These are phyloP conservation scores for Ypsolopha scabrella DNA, from an alignment of 2,888 invertebrate genomes.

Conservation along the genomic window DNA sequence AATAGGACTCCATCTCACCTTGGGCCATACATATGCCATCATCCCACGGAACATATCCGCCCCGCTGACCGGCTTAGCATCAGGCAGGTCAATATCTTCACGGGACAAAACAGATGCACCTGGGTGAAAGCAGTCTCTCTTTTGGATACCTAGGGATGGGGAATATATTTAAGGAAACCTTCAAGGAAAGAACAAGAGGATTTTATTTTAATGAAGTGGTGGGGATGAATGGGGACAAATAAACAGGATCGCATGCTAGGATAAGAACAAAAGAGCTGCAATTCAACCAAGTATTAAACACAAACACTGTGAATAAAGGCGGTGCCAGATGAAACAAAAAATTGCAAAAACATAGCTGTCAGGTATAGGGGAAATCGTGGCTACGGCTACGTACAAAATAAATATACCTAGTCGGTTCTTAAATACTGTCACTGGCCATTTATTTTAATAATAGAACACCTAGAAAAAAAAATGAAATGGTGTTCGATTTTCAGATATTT, in stretches of 20 bases:
- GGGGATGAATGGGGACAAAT: conserved; percentile 8
- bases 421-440: no score
- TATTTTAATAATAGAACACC: no score
- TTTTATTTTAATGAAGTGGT: conserved; percentile 8
- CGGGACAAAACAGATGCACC: conserved; percentile 79
- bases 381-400: not conserved
- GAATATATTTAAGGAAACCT: conserved; percentile 25
- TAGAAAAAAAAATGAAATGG: no score
- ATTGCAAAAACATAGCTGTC: conserved; percentile 1
- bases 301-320: conserved; percentile 10
- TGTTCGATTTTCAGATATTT: no score
- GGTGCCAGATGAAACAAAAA: conserved; percentile 11
- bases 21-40: conserved; percentile 96
- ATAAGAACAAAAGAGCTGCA: conserved; percentile 39
- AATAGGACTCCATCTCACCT: conserved; percentile 57
- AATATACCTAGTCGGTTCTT: no score
- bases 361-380: conserved; percentile 1
- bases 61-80: conserved; percentile 74
- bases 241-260: conserved; percentile 1
- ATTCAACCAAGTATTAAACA: conserved; percentile 63
- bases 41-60: conserved; percentile 88
- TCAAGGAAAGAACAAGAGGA: conserved; percentile 4
- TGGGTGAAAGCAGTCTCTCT: conserved; percentile 92
- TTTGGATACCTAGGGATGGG: conserved; percentile 65
- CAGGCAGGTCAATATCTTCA: conserved; percentile 73